Conservation (phyloP, 37 sponge, comb jelly and placozoan species). For the Tethya wilhelma region DNA sequence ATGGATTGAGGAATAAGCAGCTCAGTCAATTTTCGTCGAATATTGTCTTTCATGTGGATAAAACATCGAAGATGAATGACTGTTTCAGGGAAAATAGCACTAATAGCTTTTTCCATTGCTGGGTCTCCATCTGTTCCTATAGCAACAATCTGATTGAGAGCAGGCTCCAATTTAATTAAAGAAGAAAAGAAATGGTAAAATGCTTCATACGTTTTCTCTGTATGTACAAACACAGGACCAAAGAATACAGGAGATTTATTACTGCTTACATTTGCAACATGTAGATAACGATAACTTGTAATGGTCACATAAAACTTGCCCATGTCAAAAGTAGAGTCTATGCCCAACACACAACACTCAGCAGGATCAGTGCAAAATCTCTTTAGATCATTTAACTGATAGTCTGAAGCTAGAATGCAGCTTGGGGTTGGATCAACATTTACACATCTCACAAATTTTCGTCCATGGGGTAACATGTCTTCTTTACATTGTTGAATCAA, state of each 20-base stretch:
- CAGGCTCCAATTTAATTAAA: not conserved
- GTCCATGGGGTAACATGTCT: not conserved
- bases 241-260: not conserved
- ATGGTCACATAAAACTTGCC: constrained; percentile 1
- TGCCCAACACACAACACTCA: not conserved
- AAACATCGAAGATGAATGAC: not conserved
- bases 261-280: not conserved
- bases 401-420: not conserved
- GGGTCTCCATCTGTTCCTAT: constrained; percentile 10
- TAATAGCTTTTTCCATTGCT: constrained; percentile 5
- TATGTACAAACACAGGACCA: constrained; percentile 9
- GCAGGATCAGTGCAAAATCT: not conserved
- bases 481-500: not conserved
- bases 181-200: constrained; percentile 8
- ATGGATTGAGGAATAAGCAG: constrained; percentile 2
- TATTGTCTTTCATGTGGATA: constrained; percentile 3
- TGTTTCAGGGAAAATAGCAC: not conserved
- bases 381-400: not conserved
- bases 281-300: not conserved
- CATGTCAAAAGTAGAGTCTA: not conserved
- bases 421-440: not conserved
- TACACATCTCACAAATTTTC: not conserved
- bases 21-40: not conserved
- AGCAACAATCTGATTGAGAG: not conserved
- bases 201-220: constrained; percentile 12